These are phyloP conservation scores for Drosophila parvula DNA, from an alignment of 1,140 invertebrate genomes.

Conservation along the genomic window DNA sequence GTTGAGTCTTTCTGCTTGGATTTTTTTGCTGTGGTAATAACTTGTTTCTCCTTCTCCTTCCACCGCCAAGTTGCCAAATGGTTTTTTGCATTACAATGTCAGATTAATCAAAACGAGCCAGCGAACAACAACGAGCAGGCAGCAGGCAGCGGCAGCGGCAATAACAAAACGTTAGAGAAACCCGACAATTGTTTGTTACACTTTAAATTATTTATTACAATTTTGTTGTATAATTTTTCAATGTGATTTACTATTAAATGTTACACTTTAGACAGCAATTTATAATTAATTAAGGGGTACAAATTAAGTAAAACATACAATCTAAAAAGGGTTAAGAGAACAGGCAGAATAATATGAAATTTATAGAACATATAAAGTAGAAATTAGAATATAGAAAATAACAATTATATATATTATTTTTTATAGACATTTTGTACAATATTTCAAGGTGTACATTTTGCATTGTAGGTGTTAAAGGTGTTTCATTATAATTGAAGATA, in stretches of 20 bases:
- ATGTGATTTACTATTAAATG: background rate
- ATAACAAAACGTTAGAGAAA: constrained; percentile 73
- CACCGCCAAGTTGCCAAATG: constrained; percentile 64
- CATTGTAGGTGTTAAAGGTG: no score
- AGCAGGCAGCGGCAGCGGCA: constrained; percentile 24
- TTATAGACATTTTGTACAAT: no score
- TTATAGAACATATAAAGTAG: no score
- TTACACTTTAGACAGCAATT: no score
- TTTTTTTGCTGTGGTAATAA: constrained; percentile 53
- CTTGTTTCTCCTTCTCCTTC: constrained; percentile 50
- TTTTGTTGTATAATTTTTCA: background rate
- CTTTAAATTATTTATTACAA: background rate
- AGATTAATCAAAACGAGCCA: constrained; percentile 81
- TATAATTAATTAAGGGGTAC: no score
- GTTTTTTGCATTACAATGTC: constrained; percentile 82
- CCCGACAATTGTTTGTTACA: constrained; percentile 76
- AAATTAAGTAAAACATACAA: no score
- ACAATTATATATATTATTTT: no score
- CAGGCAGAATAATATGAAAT: no score
- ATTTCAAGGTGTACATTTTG: no score
- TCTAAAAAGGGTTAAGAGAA: no score
- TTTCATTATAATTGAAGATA: no score
- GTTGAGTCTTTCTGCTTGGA: constrained; percentile 15
- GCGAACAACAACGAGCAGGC: constrained; percentile 51
- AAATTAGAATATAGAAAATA: no score